These are phyloP conservation scores for Nasua narica DNA, from an alignment of 2,797 vertebrate genomes.

Conservation along the genomic window DNA sequence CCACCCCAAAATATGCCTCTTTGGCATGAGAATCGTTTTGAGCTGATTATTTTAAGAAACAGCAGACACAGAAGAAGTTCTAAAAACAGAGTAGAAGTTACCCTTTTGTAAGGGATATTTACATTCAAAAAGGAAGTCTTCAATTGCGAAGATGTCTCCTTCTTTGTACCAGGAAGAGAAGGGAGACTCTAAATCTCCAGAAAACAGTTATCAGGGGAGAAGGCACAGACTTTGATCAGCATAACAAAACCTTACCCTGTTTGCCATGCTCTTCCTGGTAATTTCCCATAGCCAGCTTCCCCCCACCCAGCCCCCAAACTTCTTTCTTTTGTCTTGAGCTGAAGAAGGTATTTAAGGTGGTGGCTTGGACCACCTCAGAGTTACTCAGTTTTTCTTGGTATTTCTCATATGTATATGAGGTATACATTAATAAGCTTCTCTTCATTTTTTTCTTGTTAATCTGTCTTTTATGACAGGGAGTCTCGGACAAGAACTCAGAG, in stretches of 20 bases:
- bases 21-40: background rate
- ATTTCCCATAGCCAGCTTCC: background rate
- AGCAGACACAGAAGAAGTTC: background rate
- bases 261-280: background rate
- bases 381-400: background rate
- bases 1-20: background rate
- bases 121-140: background rate
- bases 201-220: background rate
- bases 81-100: background rate
- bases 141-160: background rate
- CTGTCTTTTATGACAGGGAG: background rate
- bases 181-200: background rate
- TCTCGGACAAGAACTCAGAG: background rate
- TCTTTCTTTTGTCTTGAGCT: background rate
- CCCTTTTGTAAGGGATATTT: background rate
- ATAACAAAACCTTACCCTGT: background rate
- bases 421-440: background rate
- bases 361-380: background rate
- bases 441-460: background rate
- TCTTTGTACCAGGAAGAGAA: background rate
- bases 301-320: background rate
- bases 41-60: background rate
- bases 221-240: background rate
- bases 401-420: background rate
- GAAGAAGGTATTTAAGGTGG: background rate